These are phyloP conservation scores for Apaloderma vittatum DNA, from an alignment of 2,113 vertebrate species.

Conservation along the genomic window DNA sequence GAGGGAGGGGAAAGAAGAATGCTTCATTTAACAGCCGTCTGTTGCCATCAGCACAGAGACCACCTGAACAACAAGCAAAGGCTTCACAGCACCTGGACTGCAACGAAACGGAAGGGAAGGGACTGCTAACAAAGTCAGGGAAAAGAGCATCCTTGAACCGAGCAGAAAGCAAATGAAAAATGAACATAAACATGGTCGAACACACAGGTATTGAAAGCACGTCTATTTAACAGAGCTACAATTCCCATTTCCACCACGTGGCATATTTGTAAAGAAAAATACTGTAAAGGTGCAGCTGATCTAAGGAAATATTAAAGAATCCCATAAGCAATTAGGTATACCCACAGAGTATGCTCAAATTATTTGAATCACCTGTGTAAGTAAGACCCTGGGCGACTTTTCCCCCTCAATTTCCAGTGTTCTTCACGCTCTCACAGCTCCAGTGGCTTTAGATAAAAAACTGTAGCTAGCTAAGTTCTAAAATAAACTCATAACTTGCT, in stretches of 20 bases:
- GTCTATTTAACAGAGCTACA: background rate
- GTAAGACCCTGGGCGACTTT: background rate
- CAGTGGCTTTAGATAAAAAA: background rate
- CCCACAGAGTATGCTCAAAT: background rate
- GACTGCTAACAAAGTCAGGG: background rate
- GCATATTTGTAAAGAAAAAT: background rate
- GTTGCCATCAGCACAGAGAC: constrained; percentile 46
- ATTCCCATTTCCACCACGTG: background rate
- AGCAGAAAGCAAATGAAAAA: constrained; percentile 59
- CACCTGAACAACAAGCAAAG: constrained; percentile 30
- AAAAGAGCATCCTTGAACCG: background rate
- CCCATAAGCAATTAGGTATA: background rate
- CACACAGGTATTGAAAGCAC: background rate
- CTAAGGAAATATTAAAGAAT: background rate
- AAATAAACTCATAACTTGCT: background rate
- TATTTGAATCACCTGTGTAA: background rate
- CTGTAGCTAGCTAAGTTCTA: background rate
- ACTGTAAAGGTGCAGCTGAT: background rate
- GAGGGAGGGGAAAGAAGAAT: constrained; percentile 67
- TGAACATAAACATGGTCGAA: background rate
- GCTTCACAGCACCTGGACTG: background rate
- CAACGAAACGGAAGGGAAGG: background rate
- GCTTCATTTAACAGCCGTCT: constrained; percentile 57
- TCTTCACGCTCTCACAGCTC: background rate
- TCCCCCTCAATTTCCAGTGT: background rate